Evolutionary conservation across 2,797 vertebrate genomes (phyloP).

Genomic region (Syngnathus acus): DNA sequence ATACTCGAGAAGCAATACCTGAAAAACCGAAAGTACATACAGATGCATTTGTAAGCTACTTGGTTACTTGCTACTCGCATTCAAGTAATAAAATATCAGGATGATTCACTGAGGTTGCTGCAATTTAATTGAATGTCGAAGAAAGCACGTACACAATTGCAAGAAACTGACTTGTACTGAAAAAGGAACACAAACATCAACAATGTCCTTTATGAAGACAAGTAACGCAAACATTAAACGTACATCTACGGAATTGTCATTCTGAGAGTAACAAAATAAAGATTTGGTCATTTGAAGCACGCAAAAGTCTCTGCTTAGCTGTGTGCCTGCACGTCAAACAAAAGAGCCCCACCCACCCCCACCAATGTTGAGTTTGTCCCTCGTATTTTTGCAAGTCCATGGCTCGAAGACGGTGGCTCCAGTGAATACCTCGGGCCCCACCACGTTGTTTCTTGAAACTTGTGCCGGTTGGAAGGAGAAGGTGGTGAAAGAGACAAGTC

Average conservation of each 20-base stretch:
- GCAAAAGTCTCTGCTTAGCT: slow-evolving; percentile 50
- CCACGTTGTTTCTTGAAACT: no score
- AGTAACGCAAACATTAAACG: slow-evolving; percentile 70
- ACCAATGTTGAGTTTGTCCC: not conserved
- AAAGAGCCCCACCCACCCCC: slow-evolving; percentile 32
- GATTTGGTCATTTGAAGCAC: slow-evolving; percentile 72
- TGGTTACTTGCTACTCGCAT: not conserved
- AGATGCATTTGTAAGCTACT: not conserved
- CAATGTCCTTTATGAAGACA: slow-evolving; percentile 65
- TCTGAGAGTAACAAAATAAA: slow-evolving; percentile 76
- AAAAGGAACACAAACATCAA: slow-evolving; percentile 67
- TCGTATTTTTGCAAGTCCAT: not conserved
- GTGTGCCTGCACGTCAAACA: slow-evolving; percentile 56
- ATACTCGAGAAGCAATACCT: not conserved
- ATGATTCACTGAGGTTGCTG: slow-evolving; percentile 12
- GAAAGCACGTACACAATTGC: slow-evolving; percentile 81
- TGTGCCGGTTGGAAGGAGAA: no score
- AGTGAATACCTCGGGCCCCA: no score
- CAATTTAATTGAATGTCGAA: slow-evolving; percentile 87
- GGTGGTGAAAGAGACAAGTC: no score
- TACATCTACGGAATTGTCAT: slow-evolving; percentile 62
- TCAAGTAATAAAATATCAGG: slow-evolving; percentile 5
- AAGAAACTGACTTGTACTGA: slow-evolving; percentile 74
- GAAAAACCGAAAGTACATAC: not conserved
- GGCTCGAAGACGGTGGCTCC: not conserved